Evolutionary conservation across 2,797 vertebrate species (phyloP), one percentile per base, ranked within the genome.

Genomic region (Setipinna tenuifilis): DNA sequence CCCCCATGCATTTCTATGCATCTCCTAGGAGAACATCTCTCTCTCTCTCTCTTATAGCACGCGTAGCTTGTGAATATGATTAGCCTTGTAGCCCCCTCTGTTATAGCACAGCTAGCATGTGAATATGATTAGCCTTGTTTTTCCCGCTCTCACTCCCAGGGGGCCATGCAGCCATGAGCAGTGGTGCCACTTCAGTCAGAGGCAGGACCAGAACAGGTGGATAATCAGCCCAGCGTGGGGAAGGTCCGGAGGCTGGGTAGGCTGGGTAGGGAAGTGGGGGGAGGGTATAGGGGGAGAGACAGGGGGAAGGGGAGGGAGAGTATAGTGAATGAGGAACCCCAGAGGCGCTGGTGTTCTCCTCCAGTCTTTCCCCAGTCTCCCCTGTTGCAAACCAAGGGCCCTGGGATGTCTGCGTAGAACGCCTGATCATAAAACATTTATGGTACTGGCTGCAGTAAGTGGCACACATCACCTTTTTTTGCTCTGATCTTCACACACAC

Each of bases 351-450:
- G 62, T 68, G 62, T n/a, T 68, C 62, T 28, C 61, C n/a, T 62
- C 0, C 21, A 35, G 65, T 31, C 65, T 31, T 54, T 78, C 71
- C 68, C 17, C 6, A 7, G 35, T 31, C 65, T 68, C 23, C 11
- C 14, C 65, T 71, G 25, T 16, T 2, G 31, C 28, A 35, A 75
- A 75, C 31, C 71, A 44, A 44, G 35, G 41, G 71, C 71, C 31
- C 31, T 19, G 35, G 19, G 71, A 31, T 21, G 35, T 44, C 71
- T 41, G 68, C 35, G 14, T 16, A 75, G 28, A 75, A 75, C 21
- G 68, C 31, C 68, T 78, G 35, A 78, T 78, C 71, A 78, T 78
- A 78, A 78, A 78, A 21, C 71, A 71, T 71, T 71, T 31, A 71
- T 31, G 35, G 71, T 7, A 0, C 65, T 71, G 65, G 28, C 65